Evolutionary conservation across 2,113 vertebrate species (phyloP).

Genomic region (Megalops atlanticus): DNA sequence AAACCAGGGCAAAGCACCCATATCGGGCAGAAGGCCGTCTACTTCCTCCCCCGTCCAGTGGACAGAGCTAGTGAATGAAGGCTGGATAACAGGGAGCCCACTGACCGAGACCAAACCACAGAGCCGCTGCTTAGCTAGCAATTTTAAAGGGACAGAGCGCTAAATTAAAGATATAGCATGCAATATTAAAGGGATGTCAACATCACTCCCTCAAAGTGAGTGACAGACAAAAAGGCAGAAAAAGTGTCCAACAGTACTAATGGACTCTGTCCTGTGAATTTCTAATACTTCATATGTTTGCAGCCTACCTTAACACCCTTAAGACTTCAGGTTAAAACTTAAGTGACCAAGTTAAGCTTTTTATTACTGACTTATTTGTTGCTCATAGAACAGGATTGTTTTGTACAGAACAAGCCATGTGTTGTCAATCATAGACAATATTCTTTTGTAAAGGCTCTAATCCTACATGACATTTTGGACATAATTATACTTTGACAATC

Average conservation of each 20-base stretch:
- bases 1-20: slow-evolving; percentile 86
- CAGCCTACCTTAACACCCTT: no score
- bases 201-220: no score
- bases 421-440: neutral
- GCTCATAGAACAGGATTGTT: no score
- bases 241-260: neutral
- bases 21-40: slow-evolving; percentile 87
- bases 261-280: no score
- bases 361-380: no score
- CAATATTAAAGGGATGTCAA: no score
- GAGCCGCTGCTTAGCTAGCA: neutral
- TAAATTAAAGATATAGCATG: no score
- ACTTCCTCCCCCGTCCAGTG: slow-evolving; percentile 85
- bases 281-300: no score
- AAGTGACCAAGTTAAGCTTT: no score
- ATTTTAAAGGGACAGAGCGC: no score
- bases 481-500: neutral
- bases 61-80: slow-evolving; percentile 45
- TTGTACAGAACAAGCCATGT: neutral
- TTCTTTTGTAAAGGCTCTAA: neutral
- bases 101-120: neutral
- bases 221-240: no score
- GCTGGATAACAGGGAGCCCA: neutral
- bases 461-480: neutral
- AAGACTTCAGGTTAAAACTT: no score